phyloP scores from a whole-genome alignment of 2,888 invertebrate species.

The Salticus scenicus region DNA sequence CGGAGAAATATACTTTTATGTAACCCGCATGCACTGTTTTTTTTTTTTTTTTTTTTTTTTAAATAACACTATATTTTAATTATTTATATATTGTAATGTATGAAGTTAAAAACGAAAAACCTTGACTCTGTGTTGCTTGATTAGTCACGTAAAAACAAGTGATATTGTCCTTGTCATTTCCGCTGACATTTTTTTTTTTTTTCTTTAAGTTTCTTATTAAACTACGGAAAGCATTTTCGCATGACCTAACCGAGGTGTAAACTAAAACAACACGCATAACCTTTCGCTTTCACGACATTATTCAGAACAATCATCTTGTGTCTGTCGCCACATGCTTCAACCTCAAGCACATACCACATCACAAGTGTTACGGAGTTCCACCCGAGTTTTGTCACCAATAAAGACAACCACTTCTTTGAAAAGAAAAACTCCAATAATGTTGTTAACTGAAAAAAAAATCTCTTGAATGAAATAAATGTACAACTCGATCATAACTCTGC shows the following conservation, averaged over 20 bases:
- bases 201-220: neutral
- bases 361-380: neutral
- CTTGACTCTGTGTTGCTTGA: no score
- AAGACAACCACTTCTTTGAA: neutral
- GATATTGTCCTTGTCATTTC: no score
- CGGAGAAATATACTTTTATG: no score
- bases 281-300: neutral
- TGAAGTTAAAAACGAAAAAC: no score
- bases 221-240: neutral
- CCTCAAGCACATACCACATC: neutral
- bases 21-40: no score
- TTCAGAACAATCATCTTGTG: neutral
- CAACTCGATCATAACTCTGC: slow-evolving; percentile 47
- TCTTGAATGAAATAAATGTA: neutral
- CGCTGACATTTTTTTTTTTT: no score
- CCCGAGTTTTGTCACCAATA: neutral
- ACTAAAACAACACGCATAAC: slow-evolving; percentile 8
- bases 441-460: neutral
- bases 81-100: no score
- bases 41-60: no score
- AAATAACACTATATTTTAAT: no score
- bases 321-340: slow-evolving; percentile 1
- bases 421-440: slow-evolving; percentile 14
- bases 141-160: no score
- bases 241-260: neutral